Conservation (phyloP, 2,888 invertebrate species). For the Lamellibrachia satsuma region DNA sequence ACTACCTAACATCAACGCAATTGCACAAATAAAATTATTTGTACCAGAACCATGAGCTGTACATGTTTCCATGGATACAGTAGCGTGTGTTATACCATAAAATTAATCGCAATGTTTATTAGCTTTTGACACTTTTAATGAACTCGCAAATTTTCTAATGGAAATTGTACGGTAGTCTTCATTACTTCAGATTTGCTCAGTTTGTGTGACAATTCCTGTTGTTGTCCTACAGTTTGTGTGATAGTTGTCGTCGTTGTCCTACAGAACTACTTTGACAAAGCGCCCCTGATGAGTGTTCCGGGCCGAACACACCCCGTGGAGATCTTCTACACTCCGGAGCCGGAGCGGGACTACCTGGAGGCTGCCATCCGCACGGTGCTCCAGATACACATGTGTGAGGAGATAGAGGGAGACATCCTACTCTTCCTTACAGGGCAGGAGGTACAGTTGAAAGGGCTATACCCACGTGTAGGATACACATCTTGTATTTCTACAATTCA, state of each 20-base stretch:
- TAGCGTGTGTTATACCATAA: too few species aligned
- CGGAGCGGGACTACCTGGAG: slow-evolving; percentile 96
- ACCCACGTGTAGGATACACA: neutral
- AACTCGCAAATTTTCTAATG: too few species aligned
- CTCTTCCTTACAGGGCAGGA: slow-evolving; percentile 86
- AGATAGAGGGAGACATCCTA: slow-evolving; percentile 84
- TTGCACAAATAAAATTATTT: too few species aligned
- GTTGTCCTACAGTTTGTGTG: neutral
- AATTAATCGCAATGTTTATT: too few species aligned
- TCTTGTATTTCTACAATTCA: too few species aligned
- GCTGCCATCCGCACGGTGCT: slow-evolving; percentile 97
- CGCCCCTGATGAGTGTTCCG: slow-evolving; percentile 97
- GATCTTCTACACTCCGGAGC: slow-evolving; percentile 99
- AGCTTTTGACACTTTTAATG: too few species aligned
- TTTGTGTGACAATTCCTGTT: too few species aligned
- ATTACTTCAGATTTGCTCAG: too few species aligned
- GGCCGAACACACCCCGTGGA: slow-evolving; percentile 95
- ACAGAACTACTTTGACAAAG: slow-evolving; percentile 94
- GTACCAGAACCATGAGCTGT: too few species aligned
- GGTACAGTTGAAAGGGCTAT: slow-evolving; percentile 53
- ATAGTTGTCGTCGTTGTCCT: slow-evolving; percentile 35
- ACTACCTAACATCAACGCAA: too few species aligned
- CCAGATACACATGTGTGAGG: slow-evolving; percentile 88
- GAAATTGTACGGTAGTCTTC: too few species aligned
- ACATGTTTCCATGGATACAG: too few species aligned